Conservation (phyloP, 2,797 vertebrate genomes). For the Clarias platycephalus region DNA sequence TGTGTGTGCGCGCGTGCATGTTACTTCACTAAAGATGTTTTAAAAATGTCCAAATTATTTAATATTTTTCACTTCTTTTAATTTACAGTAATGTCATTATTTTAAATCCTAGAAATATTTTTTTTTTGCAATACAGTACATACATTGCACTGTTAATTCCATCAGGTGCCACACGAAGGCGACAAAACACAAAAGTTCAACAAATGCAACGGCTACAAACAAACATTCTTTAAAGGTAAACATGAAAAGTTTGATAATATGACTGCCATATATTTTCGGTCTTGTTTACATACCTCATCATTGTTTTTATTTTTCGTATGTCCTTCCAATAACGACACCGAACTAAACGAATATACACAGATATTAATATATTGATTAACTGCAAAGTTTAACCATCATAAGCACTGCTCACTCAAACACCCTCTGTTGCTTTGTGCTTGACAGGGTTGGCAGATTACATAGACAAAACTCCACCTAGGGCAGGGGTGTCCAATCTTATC, state of each 20-base stretch:
- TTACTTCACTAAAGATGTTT: too few relatives aligned
- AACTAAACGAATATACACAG: too few relatives aligned
- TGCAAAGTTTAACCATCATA: too few relatives aligned
- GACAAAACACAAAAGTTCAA: conserved; percentile 48
- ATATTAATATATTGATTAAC: too few relatives aligned
- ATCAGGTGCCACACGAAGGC: conserved; percentile 65
- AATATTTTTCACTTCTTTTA: neutral
- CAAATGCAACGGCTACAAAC: neutral
- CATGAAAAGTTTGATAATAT: neutral
- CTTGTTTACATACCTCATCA: neutral
- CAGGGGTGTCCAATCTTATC: too few relatives aligned
- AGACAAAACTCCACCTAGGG: too few relatives aligned
- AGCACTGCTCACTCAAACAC: too few relatives aligned
- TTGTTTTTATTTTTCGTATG: neutral
- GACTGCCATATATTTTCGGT: neutral
- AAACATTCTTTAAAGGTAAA: neutral
- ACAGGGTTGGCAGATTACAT: too few relatives aligned
- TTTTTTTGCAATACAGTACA: too few relatives aligned
- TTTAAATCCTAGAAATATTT: neutral
- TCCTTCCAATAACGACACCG: too few relatives aligned
- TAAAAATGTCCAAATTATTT: neutral
- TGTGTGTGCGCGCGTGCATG: too few relatives aligned
- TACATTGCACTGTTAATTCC: neutral
- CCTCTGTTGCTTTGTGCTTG: too few relatives aligned
- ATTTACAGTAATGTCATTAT: neutral